Evolutionary conservation across 2,113 vertebrate species (phyloP).

Genomic region (Panthera leo): DNA sequence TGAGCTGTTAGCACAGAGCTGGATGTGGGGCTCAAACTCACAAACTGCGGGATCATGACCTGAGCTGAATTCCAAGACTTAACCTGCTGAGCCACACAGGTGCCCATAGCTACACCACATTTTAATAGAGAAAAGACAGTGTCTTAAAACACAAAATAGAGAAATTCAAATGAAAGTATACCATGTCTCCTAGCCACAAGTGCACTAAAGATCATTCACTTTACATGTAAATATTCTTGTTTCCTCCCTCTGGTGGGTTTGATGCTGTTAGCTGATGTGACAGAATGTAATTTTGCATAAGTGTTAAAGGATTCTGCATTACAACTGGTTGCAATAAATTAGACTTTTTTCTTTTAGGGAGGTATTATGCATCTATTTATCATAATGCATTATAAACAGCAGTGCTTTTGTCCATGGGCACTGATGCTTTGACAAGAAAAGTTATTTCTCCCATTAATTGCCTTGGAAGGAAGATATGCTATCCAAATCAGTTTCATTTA

Average conservation of each 20-base stretch:
- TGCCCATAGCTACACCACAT: background rate
- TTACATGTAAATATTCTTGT: constrained; percentile 3
- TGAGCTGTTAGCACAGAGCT: too few species aligned
- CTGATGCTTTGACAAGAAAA: constrained; percentile 11
- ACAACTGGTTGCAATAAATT: background rate
- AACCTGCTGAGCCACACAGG: too few species aligned
- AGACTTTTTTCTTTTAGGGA: background rate
- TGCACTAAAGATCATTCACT: background rate
- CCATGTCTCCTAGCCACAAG: background rate
- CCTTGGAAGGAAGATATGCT: background rate
- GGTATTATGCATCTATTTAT: background rate
- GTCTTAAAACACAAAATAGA: background rate
- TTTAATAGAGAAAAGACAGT: background rate
- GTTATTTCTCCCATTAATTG: constrained; percentile 14
- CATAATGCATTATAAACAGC: background rate
- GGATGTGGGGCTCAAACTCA: too few species aligned
- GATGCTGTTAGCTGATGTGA: background rate
- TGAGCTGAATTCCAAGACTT: too few species aligned
- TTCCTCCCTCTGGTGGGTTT: background rate
- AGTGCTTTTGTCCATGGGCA: background rate
- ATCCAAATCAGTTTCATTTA: constrained; percentile 35
- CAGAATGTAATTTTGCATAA: background rate
- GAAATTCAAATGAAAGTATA: background rate
- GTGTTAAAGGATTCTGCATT: background rate
- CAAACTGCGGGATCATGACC: too few species aligned